A percentile compares a stretch with the other conserved stretches of the same genome.
phyloP scores from a whole-genome alignment of 2,888 invertebrate genomes.

The Ethmia dodecea region DNA sequence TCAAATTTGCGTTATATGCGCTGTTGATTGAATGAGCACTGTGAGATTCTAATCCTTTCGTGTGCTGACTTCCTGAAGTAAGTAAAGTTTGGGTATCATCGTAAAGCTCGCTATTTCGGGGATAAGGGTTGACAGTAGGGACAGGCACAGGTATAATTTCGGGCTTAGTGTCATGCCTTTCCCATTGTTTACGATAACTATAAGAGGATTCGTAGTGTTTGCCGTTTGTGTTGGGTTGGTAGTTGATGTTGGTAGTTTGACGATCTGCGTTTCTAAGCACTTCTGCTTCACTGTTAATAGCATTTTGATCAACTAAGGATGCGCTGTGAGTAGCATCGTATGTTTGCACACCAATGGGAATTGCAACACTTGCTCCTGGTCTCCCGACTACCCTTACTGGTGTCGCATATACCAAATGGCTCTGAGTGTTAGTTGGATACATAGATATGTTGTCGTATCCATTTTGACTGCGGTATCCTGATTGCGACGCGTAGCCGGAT shows the following conservation, averaged over 20 bases:
- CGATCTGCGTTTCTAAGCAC: slow-evolving; percentile 28
- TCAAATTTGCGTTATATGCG: slow-evolving; percentile 34
- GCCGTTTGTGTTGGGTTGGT: slow-evolving; percentile 29
- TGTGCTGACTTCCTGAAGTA: slow-evolving; percentile 23
- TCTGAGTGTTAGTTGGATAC: slow-evolving; percentile 19
- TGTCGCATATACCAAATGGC: slow-evolving; percentile 32
- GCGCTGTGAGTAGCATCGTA: slow-evolving; percentile 30
- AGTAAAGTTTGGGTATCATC: slow-evolving; percentile 37
- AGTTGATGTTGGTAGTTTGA: slow-evolving; percentile 16
- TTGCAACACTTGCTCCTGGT: slow-evolving; percentile 47
- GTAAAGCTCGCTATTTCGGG: slow-evolving; percentile 46
- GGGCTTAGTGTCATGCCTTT: slow-evolving; percentile 49
- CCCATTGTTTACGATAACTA: slow-evolving; percentile 64
- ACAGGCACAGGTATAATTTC: slow-evolving; percentile 25
- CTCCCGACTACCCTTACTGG: slow-evolving; percentile 51
- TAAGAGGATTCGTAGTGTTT: slow-evolving; percentile 64
- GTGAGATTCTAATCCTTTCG: slow-evolving; percentile 28
- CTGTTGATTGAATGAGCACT: slow-evolving; percentile 28
- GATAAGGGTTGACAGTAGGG: slow-evolving; percentile 39
- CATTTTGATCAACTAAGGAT: slow-evolving; percentile 37
- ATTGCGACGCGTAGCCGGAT: slow-evolving; percentile 29
- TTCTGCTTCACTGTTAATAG: slow-evolving; percentile 46
- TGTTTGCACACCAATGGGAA: slow-evolving; percentile 49
- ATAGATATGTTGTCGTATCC: slow-evolving; percentile 8
- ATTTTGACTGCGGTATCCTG: slow-evolving; percentile 27